phyloP scores from a whole-genome alignment of 1,140 invertebrate species.

The Sarcophaga peregrina region DNA sequence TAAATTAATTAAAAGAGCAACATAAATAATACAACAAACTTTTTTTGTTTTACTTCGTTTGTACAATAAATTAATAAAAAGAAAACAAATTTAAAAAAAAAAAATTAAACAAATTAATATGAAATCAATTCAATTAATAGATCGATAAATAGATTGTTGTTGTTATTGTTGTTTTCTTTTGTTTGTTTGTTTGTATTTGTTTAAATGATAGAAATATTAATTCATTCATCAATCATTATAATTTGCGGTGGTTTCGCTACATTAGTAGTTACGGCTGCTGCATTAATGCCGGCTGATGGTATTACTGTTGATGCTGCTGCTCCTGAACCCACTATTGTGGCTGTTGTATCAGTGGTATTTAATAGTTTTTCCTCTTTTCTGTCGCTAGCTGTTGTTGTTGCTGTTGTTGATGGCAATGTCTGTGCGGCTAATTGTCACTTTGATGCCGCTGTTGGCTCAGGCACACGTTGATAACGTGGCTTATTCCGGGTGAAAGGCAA shows the following conservation, averaged over 20 bases:
- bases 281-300: conserved; percentile 41
- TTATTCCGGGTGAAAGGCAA: conserved; percentile 98
- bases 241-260: conserved; percentile 65
- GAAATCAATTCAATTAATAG: conserved; percentile 31
- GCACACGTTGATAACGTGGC: conserved; percentile 85
- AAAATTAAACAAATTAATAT: background rate
- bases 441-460: conserved; percentile 59
- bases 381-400: conserved; percentile 45
- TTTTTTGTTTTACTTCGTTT: background rate
- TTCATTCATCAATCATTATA: conserved; percentile 62
- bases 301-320: conserved; percentile 44
- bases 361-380: conserved; percentile 37
- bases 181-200: conserved; percentile 33
- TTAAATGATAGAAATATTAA: conserved; percentile 41
- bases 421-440: conserved; percentile 69
- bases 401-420: conserved; percentile 56
- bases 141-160: background rate
- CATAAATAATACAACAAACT: background rate
- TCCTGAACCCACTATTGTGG: conserved; percentile 45
- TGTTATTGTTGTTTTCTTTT: background rate
- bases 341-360: conserved; percentile 17
- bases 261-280: conserved; percentile 44
- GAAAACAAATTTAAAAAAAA: conserved; percentile 15
- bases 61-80: conserved; percentile 21
- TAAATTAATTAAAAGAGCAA: background rate